Conservation (phyloP, 2,113 vertebrate genomes). For the Podarcis cretensis region DNA sequence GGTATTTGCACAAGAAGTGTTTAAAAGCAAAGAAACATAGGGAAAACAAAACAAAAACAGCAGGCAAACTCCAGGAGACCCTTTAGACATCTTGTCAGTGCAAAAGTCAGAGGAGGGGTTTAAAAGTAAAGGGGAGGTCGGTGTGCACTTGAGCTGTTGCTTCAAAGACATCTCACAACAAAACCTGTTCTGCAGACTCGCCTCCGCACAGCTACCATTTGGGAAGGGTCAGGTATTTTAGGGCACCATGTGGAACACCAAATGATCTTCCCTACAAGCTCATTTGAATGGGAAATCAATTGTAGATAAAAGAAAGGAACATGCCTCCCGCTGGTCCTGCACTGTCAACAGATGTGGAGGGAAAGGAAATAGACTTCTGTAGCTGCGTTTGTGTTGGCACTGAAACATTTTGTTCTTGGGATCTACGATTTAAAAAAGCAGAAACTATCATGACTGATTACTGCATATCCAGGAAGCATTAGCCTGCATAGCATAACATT, state of each 20-base stretch:
- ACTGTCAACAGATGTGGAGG: background rate
- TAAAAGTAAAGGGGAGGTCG: too few species aligned
- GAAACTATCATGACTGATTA: background rate
- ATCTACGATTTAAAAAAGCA: slow-evolving; percentile 39
- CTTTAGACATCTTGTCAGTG: background rate
- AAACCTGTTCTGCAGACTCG: background rate
- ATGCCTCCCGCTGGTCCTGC: background rate
- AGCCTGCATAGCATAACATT: background rate
- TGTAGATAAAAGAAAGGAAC: slow-evolving; percentile 43
- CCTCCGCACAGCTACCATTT: background rate
- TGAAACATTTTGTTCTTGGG: slow-evolving; percentile 8
- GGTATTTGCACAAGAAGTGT: background rate
- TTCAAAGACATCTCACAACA: background rate
- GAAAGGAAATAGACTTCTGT: slow-evolving; percentile 52
- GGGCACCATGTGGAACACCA: background rate
- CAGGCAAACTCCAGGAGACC: background rate
- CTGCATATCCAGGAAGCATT: slow-evolving; percentile 47
- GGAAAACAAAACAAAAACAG: background rate
- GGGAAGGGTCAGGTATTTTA: background rate
- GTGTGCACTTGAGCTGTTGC: too few species aligned
- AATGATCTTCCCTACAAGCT: background rate
- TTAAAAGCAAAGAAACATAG: background rate
- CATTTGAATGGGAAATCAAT: slow-evolving; percentile 4
- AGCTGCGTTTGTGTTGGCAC: slow-evolving; percentile 31
- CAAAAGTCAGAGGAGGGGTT: background rate